phyloP scores from a whole-genome alignment of 2,888 invertebrate species.

The Anorthoa munda region DNA sequence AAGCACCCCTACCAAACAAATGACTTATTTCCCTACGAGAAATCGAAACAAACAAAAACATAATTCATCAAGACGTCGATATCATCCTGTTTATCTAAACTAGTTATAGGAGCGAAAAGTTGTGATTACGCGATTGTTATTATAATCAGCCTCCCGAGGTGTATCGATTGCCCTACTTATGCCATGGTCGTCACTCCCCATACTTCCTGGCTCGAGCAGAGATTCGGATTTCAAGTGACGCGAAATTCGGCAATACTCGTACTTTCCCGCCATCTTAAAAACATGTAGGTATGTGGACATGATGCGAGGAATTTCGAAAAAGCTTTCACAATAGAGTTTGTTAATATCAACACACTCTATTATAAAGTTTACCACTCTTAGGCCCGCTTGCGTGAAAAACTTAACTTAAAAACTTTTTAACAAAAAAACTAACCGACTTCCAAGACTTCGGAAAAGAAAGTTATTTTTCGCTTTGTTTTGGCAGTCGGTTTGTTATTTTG shows the following conservation, averaged over 20 bases:
- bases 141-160: constrained; percentile 73
- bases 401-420: too few relatives aligned
- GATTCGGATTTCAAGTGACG: constrained; percentile 35
- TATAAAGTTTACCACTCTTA: too few relatives aligned
- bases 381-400: too few relatives aligned
- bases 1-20: neutral
- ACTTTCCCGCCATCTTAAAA: neutral
- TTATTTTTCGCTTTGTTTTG: too few relatives aligned
- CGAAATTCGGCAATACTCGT: neutral
- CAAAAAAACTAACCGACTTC: too few relatives aligned
- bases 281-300: neutral
- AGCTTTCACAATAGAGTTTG: too few relatives aligned
- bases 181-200: constrained; percentile 44
- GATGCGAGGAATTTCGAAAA: too few relatives aligned
- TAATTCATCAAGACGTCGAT: constrained; percentile 49
- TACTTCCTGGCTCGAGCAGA: constrained; percentile 17
- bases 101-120: constrained; percentile 63
- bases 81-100: constrained; percentile 52
- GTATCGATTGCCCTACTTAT: constrained; percentile 85
- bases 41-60: constrained; percentile 41
- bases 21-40: constrained; percentile 4
- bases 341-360: too few relatives aligned
- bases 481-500: too few relatives aligned
- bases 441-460: too few relatives aligned
- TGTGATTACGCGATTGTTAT: constrained; percentile 73